Percentiles rank a stretch among this genome's conserved stretches.
These are phyloP conservation scores for Nephrotoma flavescens DNA, from an alignment of 2,888 invertebrate genomes.

Conservation along the genomic window DNA sequence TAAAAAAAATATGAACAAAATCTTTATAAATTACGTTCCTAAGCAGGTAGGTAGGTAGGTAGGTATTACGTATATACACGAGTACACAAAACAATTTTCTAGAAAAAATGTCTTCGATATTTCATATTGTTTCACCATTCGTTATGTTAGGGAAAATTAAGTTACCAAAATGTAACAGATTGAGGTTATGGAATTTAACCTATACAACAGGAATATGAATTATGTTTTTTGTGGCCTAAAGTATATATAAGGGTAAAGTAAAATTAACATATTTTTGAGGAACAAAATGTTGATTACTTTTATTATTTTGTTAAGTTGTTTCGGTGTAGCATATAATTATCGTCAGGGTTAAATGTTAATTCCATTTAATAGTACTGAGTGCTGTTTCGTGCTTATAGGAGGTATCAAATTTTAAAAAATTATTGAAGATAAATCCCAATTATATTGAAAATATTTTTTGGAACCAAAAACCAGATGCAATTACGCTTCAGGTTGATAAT, in stretches of 20 bases:
- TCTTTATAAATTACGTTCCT: neutral
- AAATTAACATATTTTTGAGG: neutral
- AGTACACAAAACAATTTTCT: neutral
- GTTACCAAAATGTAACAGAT: neutral
- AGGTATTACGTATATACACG: neutral
- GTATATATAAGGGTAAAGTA: neutral
- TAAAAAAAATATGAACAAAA: neutral
- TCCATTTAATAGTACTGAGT: neutral
- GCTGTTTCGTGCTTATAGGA: too few species aligned
- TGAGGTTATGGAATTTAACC: neutral
- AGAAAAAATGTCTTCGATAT: neutral
- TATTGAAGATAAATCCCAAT: too few species aligned
- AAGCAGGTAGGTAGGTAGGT: neutral
- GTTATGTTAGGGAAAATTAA: neutral
- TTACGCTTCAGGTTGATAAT: too few species aligned
- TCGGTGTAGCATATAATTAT: neutral
- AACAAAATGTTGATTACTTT: neutral
- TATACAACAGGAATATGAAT: neutral
- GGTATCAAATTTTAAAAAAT: too few species aligned
- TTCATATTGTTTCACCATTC: neutral
- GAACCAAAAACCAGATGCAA: too few species aligned
- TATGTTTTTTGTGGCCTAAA: neutral
- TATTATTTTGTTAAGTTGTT: neutral
- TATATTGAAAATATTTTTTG: too few species aligned
- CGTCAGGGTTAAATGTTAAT: neutral